Conservation (phyloP, 2,888 invertebrate species). For the Spisula subtruncata region DNA sequence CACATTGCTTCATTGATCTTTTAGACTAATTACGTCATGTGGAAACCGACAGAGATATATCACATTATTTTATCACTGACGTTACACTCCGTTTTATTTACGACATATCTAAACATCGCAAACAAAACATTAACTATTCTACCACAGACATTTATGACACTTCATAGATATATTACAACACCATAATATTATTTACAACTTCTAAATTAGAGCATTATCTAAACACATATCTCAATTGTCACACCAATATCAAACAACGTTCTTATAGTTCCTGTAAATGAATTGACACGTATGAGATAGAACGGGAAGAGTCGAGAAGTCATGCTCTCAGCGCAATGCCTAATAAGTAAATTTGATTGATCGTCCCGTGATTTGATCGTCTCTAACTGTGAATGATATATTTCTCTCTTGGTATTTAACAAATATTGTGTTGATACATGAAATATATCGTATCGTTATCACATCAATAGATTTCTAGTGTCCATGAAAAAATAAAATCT, state of each 20-base stretch:
- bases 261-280: not conserved
- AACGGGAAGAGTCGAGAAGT: not conserved
- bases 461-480: not conserved
- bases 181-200: not conserved
- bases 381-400: slow-evolving; percentile 9
- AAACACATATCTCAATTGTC: not conserved
- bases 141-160: not conserved
- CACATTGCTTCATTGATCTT: too few species aligned
- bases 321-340: not conserved
- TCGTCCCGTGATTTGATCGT: not conserved
- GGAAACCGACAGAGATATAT: too few species aligned
- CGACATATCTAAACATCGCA: not conserved
- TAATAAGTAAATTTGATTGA: slow-evolving; percentile 10
- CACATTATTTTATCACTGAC: not conserved
- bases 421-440: not conserved
- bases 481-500: not conserved
- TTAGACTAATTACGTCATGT: too few species aligned
- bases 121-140: not conserved
- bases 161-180: not conserved
- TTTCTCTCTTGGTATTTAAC: not conserved
- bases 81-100: not conserved
- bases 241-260: not conserved
- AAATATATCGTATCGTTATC: not conserved
- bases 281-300: not conserved
- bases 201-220: not conserved